phyloP scores from a whole-genome alignment of 2,888 invertebrate species.

The Spatulosminthurus flaviceps region DNA sequence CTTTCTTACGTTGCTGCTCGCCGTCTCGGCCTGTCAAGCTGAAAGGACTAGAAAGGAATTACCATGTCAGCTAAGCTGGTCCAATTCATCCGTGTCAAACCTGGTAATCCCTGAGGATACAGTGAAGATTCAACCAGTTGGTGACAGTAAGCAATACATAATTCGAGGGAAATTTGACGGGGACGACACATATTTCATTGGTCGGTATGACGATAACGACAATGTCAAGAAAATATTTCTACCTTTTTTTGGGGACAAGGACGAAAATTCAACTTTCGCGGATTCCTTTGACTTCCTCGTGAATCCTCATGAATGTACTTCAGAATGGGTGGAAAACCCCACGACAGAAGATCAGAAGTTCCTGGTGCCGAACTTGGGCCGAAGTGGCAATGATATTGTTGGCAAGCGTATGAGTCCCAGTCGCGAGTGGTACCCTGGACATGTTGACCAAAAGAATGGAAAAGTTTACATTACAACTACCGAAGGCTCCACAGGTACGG shows the following conservation, averaged over 20 bases:
- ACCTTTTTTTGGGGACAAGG: background rate
- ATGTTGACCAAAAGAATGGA: background rate
- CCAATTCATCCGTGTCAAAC: too few relatives aligned
- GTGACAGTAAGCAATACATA: background rate
- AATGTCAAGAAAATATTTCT: background rate
- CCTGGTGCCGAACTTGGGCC: too few relatives aligned
- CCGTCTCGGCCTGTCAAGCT: too few relatives aligned
- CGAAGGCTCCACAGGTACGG: background rate
- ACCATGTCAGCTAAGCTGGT: background rate
- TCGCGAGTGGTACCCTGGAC: constrained; percentile 27
- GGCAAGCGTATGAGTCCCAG: background rate
- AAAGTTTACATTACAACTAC: background rate
- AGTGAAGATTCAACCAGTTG: background rate
- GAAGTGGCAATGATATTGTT: too few relatives aligned
- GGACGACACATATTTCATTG: background rate
- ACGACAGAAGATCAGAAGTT: background rate
- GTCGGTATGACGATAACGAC: background rate
- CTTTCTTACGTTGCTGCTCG: too few relatives aligned
- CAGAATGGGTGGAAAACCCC: background rate
- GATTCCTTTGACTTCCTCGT: constrained; percentile 29
- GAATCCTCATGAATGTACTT: constrained; percentile 32
- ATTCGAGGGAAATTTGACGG: constrained; percentile 2
- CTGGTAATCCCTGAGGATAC: background rate
- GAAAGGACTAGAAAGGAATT: background rate
- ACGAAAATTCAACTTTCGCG: background rate